Conservation (phyloP, 2,113 vertebrate genomes). For the Xiphophorus couchianus region DNA sequence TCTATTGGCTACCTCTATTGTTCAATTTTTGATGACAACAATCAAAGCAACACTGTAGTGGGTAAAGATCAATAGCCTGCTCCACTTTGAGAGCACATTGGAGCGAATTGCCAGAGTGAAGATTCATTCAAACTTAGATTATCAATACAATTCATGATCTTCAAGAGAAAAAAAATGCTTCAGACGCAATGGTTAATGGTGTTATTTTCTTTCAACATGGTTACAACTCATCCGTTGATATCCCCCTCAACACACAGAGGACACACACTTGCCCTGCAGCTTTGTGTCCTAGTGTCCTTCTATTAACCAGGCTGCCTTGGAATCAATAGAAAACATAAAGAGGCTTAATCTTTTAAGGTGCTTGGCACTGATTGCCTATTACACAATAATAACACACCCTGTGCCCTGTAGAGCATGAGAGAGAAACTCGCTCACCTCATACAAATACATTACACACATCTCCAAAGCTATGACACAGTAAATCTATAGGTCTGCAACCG, state of each 20-base stretch:
- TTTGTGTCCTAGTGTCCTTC: constrained; percentile 63
- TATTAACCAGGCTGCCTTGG: constrained; percentile 74
- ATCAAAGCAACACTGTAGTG: constrained; percentile 59
- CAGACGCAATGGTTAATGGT: constrained; percentile 77
- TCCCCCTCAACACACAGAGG: constrained; percentile 16
- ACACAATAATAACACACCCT: constrained; percentile 80
- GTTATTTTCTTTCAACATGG: constrained; percentile 62
- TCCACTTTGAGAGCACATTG: constrained; percentile 28
- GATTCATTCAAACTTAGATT: constrained; percentile 69
- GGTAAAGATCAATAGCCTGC: constrained; percentile 71
- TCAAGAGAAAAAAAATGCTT: constrained; percentile 71
- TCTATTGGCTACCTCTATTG: constrained; percentile 62
- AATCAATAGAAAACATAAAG: constrained; percentile 82
- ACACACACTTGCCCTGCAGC: constrained; percentile 62
- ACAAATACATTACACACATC: constrained; percentile 39
- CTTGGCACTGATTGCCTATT: constrained; percentile 81
- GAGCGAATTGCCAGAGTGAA: constrained; percentile 61
- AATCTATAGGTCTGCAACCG: constrained; percentile 65
- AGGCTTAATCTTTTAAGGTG: constrained; percentile 80
- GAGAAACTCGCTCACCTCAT: constrained; percentile 51
- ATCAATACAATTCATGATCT: constrained; percentile 79
- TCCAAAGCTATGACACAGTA: constrained; percentile 56
- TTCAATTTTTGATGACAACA: constrained; percentile 74
- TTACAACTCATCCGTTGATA: constrained; percentile 31
- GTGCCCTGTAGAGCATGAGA: constrained; percentile 60